Evolutionary conservation across 2,113 vertebrate species (phyloP), one percentile per base, ranked within the genome.

Genomic region (Nanorana parkeri): DNA sequence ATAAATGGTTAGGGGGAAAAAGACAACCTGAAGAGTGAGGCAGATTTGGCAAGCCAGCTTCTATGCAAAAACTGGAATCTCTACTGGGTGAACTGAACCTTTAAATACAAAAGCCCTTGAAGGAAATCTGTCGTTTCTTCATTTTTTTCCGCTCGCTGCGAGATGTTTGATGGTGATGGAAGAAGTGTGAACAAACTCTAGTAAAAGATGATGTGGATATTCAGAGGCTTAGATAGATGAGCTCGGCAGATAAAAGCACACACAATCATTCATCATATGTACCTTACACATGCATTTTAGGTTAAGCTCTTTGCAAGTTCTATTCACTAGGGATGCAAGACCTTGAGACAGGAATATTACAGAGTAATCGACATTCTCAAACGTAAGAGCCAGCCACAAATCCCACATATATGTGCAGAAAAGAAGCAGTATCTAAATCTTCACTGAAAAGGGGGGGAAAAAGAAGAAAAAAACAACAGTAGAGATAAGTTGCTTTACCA

Each of bases 401-500:
- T 17, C 54, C 55, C n/a, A n/a, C 28, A 17, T 16, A 21, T 63
- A 21, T 63, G 60, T 24, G 60, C 60, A 63, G 60, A 63, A 36
- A 36, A 51, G 21, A 13, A 72, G 68, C 61, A 6, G 41, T 20
- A 29, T 19, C 5, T 16, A 17, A 60, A 36, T 17, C 20, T 68
- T 16, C 2, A 24, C 17, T n/a, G n/a, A n/a, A n/a, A n/a, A 3
- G 28, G 1, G 36, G 8, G 32, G 32, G 32, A 36, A 5, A 23
- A 26, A 73, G 16, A 56, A 28, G 56, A 73, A 24, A 21, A 36
- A 28, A 23, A 61, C 16, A 29, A 75, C 15, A 85, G 84, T 15
- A 87, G 60, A 84, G 79, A 65, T n/a, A 87, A 85, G 69, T 84
- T 77, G 67, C 78, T 90, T 81, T 88, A 81, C 86, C 85, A 89